A percentile compares a stretch with the other conserved stretches of the same genome.
Evolutionary conservation across 2,888 invertebrate genomes (phyloP).

Genomic region (Eubasilissa splendida): DNA sequence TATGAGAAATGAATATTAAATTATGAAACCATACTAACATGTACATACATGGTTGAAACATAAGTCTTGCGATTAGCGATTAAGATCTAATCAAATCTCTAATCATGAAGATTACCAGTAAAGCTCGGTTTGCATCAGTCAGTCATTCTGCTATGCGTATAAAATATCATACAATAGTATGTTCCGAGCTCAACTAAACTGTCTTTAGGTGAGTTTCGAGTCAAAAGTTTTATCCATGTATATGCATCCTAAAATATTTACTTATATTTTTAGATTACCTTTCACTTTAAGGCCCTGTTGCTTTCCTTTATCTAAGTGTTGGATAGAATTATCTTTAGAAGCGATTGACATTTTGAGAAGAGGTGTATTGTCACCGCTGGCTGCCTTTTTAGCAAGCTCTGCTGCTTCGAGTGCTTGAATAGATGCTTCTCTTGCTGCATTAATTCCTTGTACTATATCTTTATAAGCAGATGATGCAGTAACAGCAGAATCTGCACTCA

Average conservation of each 20-base stretch:
- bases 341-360: conserved; percentile 68
- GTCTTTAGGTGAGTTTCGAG: too few species aligned
- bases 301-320: conserved; percentile 72
- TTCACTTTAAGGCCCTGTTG: conserved; percentile 69
- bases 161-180: too few species aligned
- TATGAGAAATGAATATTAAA: too few species aligned
- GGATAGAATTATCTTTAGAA: conserved; percentile 72
- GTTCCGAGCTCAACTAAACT: too few species aligned
- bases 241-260: not conserved
- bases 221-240: too few species aligned
- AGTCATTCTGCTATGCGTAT: too few species aligned
- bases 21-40: too few species aligned
- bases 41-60: too few species aligned
- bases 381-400: conserved; percentile 54
- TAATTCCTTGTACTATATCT: conserved; percentile 73
- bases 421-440: conserved; percentile 67
- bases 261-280: conserved; percentile 60
- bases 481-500: conserved; percentile 83
- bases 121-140: too few species aligned
- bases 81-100: too few species aligned
- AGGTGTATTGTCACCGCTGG: conserved; percentile 62
- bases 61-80: too few species aligned
- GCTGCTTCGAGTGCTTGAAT: conserved; percentile 66
- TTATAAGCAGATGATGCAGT: conserved; percentile 77
- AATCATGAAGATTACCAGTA: too few species aligned